These are phyloP conservation scores for Ectemnius continuus DNA, from an alignment of 2,888 invertebrate species.

Conservation along the genomic window DNA sequence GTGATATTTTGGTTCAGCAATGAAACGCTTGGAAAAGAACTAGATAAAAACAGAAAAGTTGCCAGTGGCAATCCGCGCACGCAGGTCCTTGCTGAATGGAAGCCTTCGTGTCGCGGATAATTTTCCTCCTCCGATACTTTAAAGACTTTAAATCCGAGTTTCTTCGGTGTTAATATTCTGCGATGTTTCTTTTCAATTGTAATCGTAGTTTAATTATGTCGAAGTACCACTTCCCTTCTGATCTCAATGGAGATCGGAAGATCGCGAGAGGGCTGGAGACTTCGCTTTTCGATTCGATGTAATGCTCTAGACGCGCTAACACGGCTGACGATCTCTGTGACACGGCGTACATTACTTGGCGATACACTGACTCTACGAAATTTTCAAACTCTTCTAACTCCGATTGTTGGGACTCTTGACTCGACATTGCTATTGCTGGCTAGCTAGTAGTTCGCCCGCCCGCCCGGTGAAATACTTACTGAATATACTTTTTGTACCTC, in stretches of 20 bases:
- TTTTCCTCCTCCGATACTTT: not conserved
- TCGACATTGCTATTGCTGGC: too few relatives aligned
- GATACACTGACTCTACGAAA: too few relatives aligned
- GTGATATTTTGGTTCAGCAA: slow-evolving; percentile 77
- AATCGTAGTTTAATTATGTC: not conserved
- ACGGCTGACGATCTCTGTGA: too few relatives aligned
- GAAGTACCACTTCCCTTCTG: not conserved
- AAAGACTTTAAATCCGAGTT: not conserved
- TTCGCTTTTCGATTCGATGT: slow-evolving; percentile 3
- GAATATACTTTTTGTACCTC: not conserved
- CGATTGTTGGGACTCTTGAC: too few relatives aligned
- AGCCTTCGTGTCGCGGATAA: slow-evolving; percentile 47
- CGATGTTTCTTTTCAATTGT: not conserved
- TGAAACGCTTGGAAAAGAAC: slow-evolving; percentile 59
- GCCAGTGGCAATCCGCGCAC: slow-evolving; percentile 53
- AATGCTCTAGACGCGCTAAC: not conserved
- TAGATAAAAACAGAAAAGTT: slow-evolving; percentile 57
- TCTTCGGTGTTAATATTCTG: not conserved
- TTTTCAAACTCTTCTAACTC: too few relatives aligned
- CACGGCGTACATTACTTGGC: too few relatives aligned
- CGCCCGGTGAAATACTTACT: not conserved
- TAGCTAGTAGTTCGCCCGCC: too few relatives aligned
- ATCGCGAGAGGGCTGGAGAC: not conserved
- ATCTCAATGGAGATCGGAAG: not conserved
- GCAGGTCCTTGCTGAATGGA: slow-evolving; percentile 68